Evolutionary conservation across 1,140 invertebrate genomes (phyloP).

Genomic region (Trinorchestia longiramus): DNA sequence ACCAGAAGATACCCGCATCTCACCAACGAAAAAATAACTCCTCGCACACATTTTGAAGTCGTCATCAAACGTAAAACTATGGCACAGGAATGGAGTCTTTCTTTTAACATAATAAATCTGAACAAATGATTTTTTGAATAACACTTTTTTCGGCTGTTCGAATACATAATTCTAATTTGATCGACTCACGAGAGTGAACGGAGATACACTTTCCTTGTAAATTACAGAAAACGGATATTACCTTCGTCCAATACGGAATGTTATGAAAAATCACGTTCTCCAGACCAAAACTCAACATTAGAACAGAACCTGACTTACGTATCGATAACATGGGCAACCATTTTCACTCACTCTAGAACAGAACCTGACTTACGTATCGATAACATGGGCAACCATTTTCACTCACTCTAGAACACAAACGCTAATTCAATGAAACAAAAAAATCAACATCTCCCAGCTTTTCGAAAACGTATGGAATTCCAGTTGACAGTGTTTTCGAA

Average conservation of each 20-base stretch:
- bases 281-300: not conserved
- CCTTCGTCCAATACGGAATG: too few relatives aligned
- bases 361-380: not conserved
- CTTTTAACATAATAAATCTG: not conserved
- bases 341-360: not conserved
- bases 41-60: not conserved
- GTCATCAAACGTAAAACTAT: not conserved
- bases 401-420: not conserved
- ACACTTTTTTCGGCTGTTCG: not conserved
- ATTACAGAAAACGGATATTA: too few relatives aligned
- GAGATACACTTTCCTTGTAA: too few relatives aligned
- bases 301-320: not conserved
- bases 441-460: not conserved
- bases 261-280: too few relatives aligned
- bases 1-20: not conserved
- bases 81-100: not conserved
- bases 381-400: not conserved
- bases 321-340: not conserved
- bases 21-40: not conserved
- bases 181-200: too few relatives aligned
- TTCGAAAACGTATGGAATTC: not conserved
- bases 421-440: not conserved
- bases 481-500: not conserved
- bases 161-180: not conserved
- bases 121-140: not conserved